These are phyloP conservation scores for Aquatica leii DNA, from an alignment of 2,888 invertebrate species.

Conservation along the genomic window DNA sequence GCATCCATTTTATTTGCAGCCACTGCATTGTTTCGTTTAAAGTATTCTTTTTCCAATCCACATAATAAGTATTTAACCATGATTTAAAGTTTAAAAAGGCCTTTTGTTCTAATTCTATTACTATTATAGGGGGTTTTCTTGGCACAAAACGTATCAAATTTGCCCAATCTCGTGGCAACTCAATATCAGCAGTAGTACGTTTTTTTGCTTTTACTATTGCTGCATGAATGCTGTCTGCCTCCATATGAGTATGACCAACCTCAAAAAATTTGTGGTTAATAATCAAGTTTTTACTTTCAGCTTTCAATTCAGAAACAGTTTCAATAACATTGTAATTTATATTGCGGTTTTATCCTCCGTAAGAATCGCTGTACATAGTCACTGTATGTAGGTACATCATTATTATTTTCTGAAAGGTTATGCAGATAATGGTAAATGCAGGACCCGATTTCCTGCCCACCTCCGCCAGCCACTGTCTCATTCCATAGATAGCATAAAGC, in stretches of 20 bases:
- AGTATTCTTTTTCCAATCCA: background rate
- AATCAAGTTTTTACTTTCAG: too few relatives aligned
- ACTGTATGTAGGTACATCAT: background rate
- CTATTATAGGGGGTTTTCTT: too few relatives aligned
- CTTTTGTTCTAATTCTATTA: too few relatives aligned
- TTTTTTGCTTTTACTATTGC: constrained; percentile 30
- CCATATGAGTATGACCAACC: constrained; percentile 25
- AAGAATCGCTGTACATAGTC: background rate
- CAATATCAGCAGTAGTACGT: constrained; percentile 13
- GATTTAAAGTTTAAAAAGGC: too few relatives aligned
- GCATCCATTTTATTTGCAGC: too few relatives aligned
- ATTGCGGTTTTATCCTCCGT: background rate
- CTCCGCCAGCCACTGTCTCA: background rate
- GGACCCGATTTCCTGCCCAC: constrained; percentile 13
- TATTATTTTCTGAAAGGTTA: background rate
- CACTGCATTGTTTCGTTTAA: too few relatives aligned
- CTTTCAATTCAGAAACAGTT: too few relatives aligned
- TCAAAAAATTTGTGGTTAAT: constrained; percentile 29
- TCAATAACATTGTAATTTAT: too few relatives aligned
- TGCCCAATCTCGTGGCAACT: constrained; percentile 20
- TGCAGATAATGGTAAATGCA: background rate
- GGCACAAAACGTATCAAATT: constrained; percentile 17
- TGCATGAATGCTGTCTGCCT: constrained; percentile 34
- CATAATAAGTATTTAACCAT: background rate
- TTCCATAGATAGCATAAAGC: constrained; percentile 6